These are phyloP conservation scores for Romanogobio albipinnatus DNA, from an alignment of 2,113 vertebrate genomes.

Conservation along the genomic window DNA sequence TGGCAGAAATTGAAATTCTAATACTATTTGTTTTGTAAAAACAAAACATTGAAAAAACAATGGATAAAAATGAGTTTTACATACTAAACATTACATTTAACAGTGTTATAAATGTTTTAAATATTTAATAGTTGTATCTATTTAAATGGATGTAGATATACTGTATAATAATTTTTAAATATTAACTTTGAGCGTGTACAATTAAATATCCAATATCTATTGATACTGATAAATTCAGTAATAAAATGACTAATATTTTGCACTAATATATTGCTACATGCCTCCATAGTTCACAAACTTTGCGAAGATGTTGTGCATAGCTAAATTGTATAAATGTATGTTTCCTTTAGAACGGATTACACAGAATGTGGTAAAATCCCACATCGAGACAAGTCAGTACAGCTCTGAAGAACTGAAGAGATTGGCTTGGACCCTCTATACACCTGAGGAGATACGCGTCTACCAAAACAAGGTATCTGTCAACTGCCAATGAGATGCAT, in stretches of 20 bases:
- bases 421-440: constrained; percentile 83
- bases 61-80: background rate
- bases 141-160: no score
- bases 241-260: background rate
- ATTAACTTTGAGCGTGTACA: background rate
- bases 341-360: constrained; percentile 78
- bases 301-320: background rate
- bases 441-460: constrained; percentile 82
- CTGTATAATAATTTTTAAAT: background rate
- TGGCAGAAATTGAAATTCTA: no score
- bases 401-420: constrained; percentile 85
- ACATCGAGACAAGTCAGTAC: constrained; percentile 89
- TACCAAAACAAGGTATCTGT: constrained; percentile 82
- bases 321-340: constrained; percentile 25
- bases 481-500: background rate
- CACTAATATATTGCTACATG: background rate
- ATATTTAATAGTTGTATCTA: background rate
- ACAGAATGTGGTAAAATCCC: constrained; percentile 88
- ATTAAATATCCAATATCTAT: background rate
- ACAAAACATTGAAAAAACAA: background rate
- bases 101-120: background rate
- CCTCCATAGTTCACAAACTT: background rate
- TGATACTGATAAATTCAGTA: background rate
- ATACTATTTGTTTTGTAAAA: no score
- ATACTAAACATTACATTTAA: background rate